A percentile compares a stretch with the other conserved stretches of the same genome.
Evolutionary conservation across 2,113 vertebrate species (phyloP).

Genomic region (Lophura nycthemera): DNA sequence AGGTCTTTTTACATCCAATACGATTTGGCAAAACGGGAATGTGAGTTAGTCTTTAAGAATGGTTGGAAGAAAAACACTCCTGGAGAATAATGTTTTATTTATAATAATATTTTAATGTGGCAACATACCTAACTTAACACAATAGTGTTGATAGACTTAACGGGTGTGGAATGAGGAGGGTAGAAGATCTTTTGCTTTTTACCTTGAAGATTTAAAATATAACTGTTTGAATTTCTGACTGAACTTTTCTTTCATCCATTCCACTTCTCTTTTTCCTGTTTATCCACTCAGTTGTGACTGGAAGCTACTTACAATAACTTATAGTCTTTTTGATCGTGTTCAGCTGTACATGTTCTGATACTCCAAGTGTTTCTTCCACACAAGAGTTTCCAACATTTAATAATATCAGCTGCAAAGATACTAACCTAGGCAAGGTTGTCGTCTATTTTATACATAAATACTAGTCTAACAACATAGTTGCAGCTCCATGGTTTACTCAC

Average conservation of each 20-base stretch:
- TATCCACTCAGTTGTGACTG: rapidly evolving
- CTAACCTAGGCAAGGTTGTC: not conserved
- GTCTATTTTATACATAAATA: not conserved
- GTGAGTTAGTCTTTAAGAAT: not conserved
- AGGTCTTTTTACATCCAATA: not conserved
- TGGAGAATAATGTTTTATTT: not conserved
- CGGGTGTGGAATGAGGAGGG: not conserved
- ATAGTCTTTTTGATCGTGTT: not conserved
- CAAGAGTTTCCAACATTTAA: not conserved
- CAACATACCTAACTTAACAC: not conserved
- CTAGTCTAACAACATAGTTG: not conserved
- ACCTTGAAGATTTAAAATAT: not conserved
- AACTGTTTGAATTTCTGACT: not conserved
- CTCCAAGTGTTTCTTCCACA: not conserved
- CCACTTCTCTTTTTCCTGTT: not conserved
- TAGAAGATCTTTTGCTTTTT: not conserved
- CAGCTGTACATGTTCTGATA: not conserved
- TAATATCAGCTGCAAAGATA: not conserved
- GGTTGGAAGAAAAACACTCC: not conserved
- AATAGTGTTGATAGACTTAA: not conserved
- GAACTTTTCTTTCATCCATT: not conserved
- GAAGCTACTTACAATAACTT: not conserved
- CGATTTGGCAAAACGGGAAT: not conserved
- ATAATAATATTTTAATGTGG: not conserved
- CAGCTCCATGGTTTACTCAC: not conserved